Conservation (phyloP, 2,113 vertebrate species). For the Delphinapterus leucas region DNA sequence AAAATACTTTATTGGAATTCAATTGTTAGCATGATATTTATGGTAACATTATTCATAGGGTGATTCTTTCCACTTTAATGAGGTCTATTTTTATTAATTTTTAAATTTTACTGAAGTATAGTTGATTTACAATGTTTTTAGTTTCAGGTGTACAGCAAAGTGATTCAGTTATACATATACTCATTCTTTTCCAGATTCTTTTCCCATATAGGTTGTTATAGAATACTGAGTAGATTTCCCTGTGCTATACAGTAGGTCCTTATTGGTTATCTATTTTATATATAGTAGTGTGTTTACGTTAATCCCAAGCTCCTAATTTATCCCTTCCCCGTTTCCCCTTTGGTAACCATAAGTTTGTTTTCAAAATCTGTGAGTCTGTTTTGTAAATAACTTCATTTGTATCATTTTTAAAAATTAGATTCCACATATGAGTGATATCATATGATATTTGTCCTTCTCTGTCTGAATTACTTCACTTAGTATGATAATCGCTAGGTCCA, state of each 20-base stretch:
- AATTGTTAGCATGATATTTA: not conserved
- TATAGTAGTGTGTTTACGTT: not conserved
- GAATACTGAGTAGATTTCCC: not conserved
- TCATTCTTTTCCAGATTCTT: not conserved
- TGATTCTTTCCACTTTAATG: constrained; percentile 1
- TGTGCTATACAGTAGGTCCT: not conserved
- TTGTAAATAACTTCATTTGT: no score
- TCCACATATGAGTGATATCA: no score
- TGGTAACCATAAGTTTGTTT: not conserved
- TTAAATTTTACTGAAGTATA: not conserved
- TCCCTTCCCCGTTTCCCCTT: not conserved
- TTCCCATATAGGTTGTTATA: not conserved
- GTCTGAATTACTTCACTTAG: no score
- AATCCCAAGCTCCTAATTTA: not conserved
- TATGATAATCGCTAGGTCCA: no score
- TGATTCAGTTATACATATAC: not conserved
- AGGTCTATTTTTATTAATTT: not conserved
- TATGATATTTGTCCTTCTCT: no score
- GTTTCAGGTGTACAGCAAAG: not conserved
- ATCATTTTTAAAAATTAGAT: no score
- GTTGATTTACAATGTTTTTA: not conserved
- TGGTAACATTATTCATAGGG: not conserved
- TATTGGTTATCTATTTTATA: not conserved
- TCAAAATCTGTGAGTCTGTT: not conserved
- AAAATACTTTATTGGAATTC: not conserved